Conservation (phyloP, 2,113 vertebrate genomes). For the Malurus alboscapulatus region DNA sequence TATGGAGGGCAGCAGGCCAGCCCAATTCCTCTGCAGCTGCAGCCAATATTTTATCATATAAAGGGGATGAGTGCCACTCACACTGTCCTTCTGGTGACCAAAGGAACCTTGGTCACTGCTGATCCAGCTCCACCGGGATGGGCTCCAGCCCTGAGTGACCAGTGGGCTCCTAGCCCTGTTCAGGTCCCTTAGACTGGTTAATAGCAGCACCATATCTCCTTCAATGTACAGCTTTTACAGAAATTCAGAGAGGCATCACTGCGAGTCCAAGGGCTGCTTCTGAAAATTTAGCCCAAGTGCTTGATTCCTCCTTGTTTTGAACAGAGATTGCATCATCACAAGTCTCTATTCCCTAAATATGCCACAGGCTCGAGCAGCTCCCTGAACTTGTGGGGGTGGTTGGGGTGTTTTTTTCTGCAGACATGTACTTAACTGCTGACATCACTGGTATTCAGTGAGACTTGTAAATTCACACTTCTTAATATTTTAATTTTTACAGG, state of each 20-base stretch:
- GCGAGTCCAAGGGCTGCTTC: background rate
- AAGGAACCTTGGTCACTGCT: rapidly evolving
- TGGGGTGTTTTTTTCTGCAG: background rate
- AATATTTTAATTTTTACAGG: background rate
- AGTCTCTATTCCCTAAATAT: background rate
- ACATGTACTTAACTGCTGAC: background rate
- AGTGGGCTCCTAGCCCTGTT: background rate
- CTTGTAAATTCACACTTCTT: background rate
- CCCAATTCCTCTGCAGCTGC: background rate
- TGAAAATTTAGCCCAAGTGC: background rate
- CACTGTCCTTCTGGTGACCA: background rate
- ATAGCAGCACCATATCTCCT: background rate
- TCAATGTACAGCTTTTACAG: background rate
- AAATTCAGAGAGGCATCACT: background rate
- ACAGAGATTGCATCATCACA: background rate
- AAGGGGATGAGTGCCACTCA: background rate
- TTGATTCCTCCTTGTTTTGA: background rate
- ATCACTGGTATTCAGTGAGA: background rate
- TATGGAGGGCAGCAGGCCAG: rapidly evolving
- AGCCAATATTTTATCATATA: background rate
- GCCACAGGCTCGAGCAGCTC: background rate
- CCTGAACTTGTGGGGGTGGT: background rate
- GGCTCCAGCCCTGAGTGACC: background rate
- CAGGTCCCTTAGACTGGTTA: background rate
- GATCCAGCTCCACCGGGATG: background rate